Percentiles rank a stretch among this genome's conserved stretches.
Evolutionary conservation across 2,113 vertebrate genomes (phyloP).

Genomic region (Rhinoderma darwinii): DNA sequence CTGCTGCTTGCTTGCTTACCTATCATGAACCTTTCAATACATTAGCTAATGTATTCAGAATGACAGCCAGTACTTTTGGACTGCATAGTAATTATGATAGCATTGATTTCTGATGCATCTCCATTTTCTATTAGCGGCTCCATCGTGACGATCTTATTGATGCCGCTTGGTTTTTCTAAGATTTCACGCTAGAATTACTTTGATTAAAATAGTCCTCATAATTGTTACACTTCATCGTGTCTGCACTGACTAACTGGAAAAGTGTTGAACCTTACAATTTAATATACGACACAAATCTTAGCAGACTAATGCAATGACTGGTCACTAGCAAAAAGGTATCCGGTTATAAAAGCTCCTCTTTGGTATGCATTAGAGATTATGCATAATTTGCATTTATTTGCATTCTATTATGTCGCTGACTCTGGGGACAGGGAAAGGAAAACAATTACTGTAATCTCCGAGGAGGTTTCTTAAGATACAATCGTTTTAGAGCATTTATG

Average conservation of each 20-base stretch:
- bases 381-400: constrained; percentile 84
- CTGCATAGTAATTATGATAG: constrained; percentile 80
- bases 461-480: constrained; percentile 74
- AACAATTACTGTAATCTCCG: constrained; percentile 75
- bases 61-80: constrained; percentile 64
- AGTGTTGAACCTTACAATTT: constrained; percentile 56
- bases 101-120: constrained; percentile 84
- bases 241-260: constrained; percentile 58
- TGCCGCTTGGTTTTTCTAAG: constrained; percentile 71
- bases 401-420: constrained; percentile 79
- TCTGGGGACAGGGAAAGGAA: constrained; percentile 71
- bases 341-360: constrained; percentile 72
- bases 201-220: constrained; percentile 65
- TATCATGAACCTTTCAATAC: constrained; percentile 66
- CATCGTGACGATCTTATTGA: constrained; percentile 68
- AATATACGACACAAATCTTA: constrained; percentile 60
- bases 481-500: constrained; percentile 63
- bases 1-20: constrained; percentile 61
- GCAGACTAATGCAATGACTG: constrained; percentile 64
- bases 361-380: constrained; percentile 76
- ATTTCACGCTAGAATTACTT: constrained; percentile 73
- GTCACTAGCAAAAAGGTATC: constrained; percentile 64
- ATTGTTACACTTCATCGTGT: constrained; percentile 60
- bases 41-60: constrained; percentile 72
- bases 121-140: constrained; percentile 77